phyloP scores from a whole-genome alignment of 2,113 vertebrate genomes.

The Rattus norvegicus region DNA sequence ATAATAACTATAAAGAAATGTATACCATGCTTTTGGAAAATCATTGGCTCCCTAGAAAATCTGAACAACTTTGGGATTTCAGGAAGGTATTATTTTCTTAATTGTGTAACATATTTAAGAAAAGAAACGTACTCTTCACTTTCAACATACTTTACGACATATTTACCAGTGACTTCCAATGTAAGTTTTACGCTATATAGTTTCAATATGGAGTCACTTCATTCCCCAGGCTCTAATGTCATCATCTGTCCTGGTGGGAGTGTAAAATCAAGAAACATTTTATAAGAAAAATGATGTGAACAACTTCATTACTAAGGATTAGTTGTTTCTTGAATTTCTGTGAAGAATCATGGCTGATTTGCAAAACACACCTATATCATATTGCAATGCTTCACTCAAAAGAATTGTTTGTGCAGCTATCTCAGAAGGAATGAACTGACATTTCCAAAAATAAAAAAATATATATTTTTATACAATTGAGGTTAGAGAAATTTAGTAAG shows the following conservation, averaged over 20 bases:
- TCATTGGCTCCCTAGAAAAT: not conserved
- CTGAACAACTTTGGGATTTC: not conserved
- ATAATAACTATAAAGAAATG: not conserved
- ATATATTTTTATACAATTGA: not conserved
- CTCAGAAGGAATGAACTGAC: not conserved
- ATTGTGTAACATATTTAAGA: not conserved
- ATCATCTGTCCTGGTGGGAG: not conserved
- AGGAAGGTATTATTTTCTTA: not conserved
- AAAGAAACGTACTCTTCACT: not conserved
- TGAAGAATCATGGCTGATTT: not conserved
- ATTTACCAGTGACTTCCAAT: not conserved
- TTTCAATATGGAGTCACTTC: not conserved
- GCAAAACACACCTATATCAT: not conserved
- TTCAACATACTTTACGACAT: not conserved
- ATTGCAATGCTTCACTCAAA: not conserved
- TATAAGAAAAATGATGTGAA: not conserved
- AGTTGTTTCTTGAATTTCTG: not conserved
- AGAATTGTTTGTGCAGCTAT: not conserved
- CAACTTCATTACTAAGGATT: not conserved
- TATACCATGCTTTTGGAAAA: not conserved
- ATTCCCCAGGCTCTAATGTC: not conserved
- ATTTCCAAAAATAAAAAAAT: too few relatives aligned
- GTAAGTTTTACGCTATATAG: not conserved
- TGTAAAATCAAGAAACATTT: not conserved
- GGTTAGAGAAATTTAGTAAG: not conserved